These are phyloP conservation scores for Pyrochroa serraticornis DNA, from an alignment of 2,888 invertebrate species.

Conservation along the genomic window DNA sequence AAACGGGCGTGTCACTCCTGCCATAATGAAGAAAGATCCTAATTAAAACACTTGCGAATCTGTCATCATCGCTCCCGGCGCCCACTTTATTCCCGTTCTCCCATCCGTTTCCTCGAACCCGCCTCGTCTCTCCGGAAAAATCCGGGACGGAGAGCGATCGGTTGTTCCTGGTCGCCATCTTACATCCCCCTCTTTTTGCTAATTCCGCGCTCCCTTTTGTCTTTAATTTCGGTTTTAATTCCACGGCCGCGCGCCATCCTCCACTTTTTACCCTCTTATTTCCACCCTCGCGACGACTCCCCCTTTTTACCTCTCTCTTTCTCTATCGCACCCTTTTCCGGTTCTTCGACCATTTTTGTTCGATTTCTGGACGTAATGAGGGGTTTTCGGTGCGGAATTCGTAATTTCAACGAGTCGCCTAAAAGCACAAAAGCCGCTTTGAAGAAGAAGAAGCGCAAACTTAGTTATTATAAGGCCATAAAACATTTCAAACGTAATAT, in stretches of 20 bases:
- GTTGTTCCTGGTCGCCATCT: conserved; percentile 44
- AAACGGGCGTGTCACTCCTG: conserved; percentile 34
- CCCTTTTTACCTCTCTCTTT: conserved; percentile 5
- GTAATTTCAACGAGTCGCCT: conserved; percentile 18
- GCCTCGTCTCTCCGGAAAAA: conserved; percentile 3
- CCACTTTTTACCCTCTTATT: conserved; percentile 59
- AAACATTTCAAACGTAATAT: conserved; percentile 55
- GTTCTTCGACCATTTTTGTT: conserved; percentile 22
- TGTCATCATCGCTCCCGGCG: conserved; percentile 20
- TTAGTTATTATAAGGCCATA: conserved; percentile 53
- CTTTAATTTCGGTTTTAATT: conserved; percentile 59
- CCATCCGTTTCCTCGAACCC: conserved; percentile 9
- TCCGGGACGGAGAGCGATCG: conserved; percentile 3
- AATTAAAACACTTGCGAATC: conserved; percentile 45
- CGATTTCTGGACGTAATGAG: not conserved
- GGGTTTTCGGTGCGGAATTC: conserved; percentile 1
- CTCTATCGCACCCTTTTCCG: conserved; percentile 4
- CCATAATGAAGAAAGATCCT: conserved; percentile 47
- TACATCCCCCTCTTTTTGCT: conserved; percentile 43
- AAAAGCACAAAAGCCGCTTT: conserved; percentile 5
- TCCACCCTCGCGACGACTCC: conserved; percentile 47
- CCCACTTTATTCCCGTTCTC: not conserved
- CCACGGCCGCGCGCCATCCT: conserved; percentile 52
- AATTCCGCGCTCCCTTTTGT: conserved; percentile 57
- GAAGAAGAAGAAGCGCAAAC: conserved; percentile 41